Evolutionary conservation across 1,140 invertebrate genomes (phyloP).

Genomic region (Glomeris maerens): DNA sequence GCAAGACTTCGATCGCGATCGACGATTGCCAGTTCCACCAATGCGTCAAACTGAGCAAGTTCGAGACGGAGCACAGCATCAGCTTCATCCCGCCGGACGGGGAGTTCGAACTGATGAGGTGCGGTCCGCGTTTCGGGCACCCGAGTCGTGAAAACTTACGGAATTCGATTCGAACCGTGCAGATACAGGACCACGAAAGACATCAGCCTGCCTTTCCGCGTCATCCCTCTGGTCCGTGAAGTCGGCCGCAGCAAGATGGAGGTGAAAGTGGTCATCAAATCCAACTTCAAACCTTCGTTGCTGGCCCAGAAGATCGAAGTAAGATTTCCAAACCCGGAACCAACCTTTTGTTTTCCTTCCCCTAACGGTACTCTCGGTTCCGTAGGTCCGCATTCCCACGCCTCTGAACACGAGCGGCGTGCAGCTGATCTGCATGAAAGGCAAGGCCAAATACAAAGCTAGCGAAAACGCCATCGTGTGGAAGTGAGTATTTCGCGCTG

Average conservation of each 20-base stretch:
- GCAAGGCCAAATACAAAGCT: slow-evolving; percentile 99
- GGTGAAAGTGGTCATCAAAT: slow-evolving; percentile 97
- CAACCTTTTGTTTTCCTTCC: slow-evolving; percentile 8
- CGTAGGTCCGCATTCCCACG: slow-evolving; percentile 84
- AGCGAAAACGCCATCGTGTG: slow-evolving; percentile 99
- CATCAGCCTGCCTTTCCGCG: slow-evolving; percentile 96
- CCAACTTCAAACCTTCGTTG: slow-evolving; percentile 97
- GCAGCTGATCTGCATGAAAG: slow-evolving; percentile 96
- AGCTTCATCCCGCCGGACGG: slow-evolving; percentile 99
- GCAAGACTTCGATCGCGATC: slow-evolving; percentile 94
- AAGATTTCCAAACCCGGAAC: slow-evolving; percentile 5
- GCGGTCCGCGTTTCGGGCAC: background rate
- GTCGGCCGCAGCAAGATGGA: slow-evolving; percentile 99
- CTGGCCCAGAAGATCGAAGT: slow-evolving; percentile 97
- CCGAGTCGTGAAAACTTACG: background rate
- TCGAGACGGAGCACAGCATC: slow-evolving; percentile 99
- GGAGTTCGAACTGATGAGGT: slow-evolving; percentile 99
- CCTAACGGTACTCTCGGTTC: slow-evolving; percentile 3
- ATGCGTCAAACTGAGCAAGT: slow-evolving; percentile 98
- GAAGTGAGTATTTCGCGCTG: slow-evolving; percentile 77
- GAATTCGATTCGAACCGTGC: slow-evolving; percentile 15
- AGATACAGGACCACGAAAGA: slow-evolving; percentile 99
- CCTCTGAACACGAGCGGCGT: slow-evolving; percentile 97
- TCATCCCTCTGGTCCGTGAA: slow-evolving; percentile 95
- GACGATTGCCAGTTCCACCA: slow-evolving; percentile 99